Evolutionary conservation across 2,113 vertebrate genomes (phyloP), one percentile per base, ranked within the genome.

Genomic region (Cyprinodon tularosa): DNA sequence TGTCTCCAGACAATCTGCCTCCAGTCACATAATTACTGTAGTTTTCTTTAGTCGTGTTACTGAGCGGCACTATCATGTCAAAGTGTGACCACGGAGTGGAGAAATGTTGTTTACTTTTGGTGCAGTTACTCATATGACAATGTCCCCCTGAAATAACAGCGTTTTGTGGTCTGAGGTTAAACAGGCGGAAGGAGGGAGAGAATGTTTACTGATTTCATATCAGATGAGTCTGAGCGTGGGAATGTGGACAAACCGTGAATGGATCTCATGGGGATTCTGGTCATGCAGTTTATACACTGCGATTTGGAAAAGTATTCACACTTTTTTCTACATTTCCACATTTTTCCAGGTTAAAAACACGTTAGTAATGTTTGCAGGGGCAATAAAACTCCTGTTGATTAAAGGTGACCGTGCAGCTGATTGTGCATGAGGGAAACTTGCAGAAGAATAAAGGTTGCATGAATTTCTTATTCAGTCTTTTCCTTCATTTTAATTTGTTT

Each of bases 1-100:
- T 5, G 15, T 45, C 12, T 42, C 44, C 44, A 68, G 45, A 40
- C 7, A 3, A 67, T n/a, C 65, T 12, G 69, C n/a, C 45, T 77
- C 61, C 40, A 17, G 3, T 14, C 73, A 20, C 74, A 17, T 84
- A 69, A 87, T 84, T 84, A 45, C 20, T 57, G 6, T 57, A 20
- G 50, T 57, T 20, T 8, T 72, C 60, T 60, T 50, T 22, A 29
- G 29, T 29, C 75, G 50, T 70, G 57, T 42, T 45, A 13, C 13
- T 22, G 10, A 13, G 37, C 36, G 4, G 39, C 13, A 20, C 39
- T 9, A 29, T 37, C 60, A 37, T 12, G 22, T 37, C 60, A 62
- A 36, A n/a, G n/a, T 60, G n/a, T 62, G 36, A 64, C 38, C 62
- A 39, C 62, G 38, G 36, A 62, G 12, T 6, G 12, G 36, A 62